These are phyloP conservation scores for Eutrigla gurnardus DNA, from an alignment of 2,797 vertebrate species.

Conservation along the genomic window DNA sequence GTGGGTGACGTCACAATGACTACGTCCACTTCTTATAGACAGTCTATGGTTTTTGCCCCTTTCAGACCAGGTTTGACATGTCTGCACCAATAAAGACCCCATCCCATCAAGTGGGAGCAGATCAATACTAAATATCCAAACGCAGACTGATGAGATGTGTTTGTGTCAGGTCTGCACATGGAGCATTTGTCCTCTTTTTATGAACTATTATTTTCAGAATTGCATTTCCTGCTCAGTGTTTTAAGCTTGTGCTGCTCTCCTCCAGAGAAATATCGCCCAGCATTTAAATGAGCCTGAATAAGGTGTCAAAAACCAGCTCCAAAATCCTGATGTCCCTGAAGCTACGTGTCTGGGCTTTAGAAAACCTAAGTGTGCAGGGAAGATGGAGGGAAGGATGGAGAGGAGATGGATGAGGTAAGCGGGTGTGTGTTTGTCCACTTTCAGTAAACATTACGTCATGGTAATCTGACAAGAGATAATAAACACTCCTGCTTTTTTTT, in stretches of 20 bases:
- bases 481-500: slow-evolving; percentile 37
- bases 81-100: background rate
- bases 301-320: background rate
- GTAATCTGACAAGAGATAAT: slow-evolving; percentile 49
- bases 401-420: slow-evolving; percentile 25
- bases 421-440: slow-evolving; percentile 57
- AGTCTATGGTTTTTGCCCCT: background rate
- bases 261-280: background rate
- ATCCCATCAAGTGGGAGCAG: background rate
- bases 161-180: background rate
- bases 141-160: background rate
- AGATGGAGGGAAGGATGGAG: background rate
- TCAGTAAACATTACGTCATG: slow-evolving; percentile 51
- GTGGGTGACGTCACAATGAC: no score
- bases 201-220: background rate
- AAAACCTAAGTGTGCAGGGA: background rate
- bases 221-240: background rate
- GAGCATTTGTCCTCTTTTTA: background rate
- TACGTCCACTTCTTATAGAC: no score
- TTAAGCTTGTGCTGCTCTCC: background rate
- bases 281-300: background rate
- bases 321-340: background rate
- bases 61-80: background rate
- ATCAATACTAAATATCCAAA: background rate
- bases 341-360: slow-evolving; percentile 15